Conservation (phyloP, 2,113 vertebrate genomes). For the Atractosteus spatula region DNA sequence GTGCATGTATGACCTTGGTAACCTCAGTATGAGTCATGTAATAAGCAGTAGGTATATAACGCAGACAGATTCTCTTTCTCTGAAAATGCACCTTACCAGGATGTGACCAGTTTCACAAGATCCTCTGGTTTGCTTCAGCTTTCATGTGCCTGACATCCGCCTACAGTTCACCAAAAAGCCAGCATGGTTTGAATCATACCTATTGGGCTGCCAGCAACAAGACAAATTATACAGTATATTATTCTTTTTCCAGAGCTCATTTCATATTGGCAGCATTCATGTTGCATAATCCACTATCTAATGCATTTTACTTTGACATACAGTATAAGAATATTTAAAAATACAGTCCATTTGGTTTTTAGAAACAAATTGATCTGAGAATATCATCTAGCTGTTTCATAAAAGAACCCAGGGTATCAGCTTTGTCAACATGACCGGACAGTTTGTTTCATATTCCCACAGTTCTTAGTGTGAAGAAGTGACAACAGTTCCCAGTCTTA, state of each 20-base stretch:
- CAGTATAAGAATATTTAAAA: too few relatives aligned
- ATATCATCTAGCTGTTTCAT: too few relatives aligned
- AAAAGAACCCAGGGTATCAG: too few relatives aligned
- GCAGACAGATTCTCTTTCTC: not conserved
- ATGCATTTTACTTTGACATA: too few relatives aligned
- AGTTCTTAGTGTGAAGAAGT: too few relatives aligned
- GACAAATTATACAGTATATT: not conserved
- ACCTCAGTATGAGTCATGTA: conserved; percentile 2
- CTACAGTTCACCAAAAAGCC: conserved; percentile 19
- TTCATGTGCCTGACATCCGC: conserved; percentile 57
- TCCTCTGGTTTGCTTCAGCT: not conserved
- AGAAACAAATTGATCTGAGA: too few relatives aligned
- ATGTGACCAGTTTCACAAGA: conserved; percentile 16
- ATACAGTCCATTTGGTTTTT: too few relatives aligned
- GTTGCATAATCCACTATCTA: too few relatives aligned
- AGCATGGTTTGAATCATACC: not conserved
- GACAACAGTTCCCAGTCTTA: too few relatives aligned
- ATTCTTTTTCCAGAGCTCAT: conserved; percentile 15
- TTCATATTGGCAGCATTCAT: too few relatives aligned
- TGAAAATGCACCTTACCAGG: not conserved
- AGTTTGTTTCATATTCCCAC: too few relatives aligned
- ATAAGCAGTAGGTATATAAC: conserved; percentile 11
- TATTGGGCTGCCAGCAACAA: not conserved
- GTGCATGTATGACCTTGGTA: conserved; percentile 8
- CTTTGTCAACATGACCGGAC: too few relatives aligned